These are phyloP conservation scores for Diprion similis DNA, from an alignment of 1,140 invertebrate genomes.

Conservation along the genomic window DNA sequence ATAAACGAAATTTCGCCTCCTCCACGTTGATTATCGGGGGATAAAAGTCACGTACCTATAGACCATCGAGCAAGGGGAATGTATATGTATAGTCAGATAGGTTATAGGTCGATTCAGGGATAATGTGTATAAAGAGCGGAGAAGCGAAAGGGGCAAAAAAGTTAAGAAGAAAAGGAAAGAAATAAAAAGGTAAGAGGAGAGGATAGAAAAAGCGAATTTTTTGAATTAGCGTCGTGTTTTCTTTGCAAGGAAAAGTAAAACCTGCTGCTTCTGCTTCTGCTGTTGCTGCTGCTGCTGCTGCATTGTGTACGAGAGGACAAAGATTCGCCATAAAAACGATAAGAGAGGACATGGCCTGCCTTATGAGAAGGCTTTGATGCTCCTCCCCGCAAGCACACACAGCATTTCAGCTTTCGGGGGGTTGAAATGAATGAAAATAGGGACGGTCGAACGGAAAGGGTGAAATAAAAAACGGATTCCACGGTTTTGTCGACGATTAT, in stretches of 20 bases:
- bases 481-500: not conserved
- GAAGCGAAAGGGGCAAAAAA: too few relatives aligned
- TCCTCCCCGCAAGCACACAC: not conserved
- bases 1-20: too few relatives aligned
- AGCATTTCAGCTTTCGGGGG: not conserved
- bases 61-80: too few relatives aligned
- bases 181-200: constrained; percentile 22
- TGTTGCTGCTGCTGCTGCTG: too few relatives aligned
- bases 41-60: too few relatives aligned
- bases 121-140: too few relatives aligned
- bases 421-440: not conserved
- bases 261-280: too few relatives aligned
- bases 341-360: not conserved
- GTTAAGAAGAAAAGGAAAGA: not conserved
- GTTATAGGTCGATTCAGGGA: too few relatives aligned
- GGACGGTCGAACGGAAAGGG: not conserved
- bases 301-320: not conserved
- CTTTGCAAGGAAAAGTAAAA: too few relatives aligned
- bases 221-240: not conserved
- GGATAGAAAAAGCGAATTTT: constrained; percentile 19
- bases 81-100: too few relatives aligned
- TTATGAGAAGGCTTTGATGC: not conserved
- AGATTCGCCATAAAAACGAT: not conserved
- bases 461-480: not conserved
- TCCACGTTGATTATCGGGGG: too few relatives aligned